Evolutionary conservation across 2,113 vertebrate species (phyloP), one percentile per base, ranked within the genome.

Genomic region (Phalacrocorax brasilianus): DNA sequence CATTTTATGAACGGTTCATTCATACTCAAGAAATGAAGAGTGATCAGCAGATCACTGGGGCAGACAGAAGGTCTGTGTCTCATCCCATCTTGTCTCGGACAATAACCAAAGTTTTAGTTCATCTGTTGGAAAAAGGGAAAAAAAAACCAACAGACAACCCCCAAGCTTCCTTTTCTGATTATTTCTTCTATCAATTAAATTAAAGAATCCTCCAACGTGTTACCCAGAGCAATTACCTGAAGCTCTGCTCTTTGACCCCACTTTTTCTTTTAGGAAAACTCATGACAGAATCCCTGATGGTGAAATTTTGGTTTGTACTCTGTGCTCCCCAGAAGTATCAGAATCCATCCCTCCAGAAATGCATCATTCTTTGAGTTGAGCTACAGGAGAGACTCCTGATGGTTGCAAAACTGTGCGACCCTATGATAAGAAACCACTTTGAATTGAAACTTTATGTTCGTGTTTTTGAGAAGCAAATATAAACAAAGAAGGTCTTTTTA

Each of bases 141-240:
- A 3, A 8, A 17, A 5, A 4, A 5, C 0, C 22, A 16, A 4
- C 4, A 49, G 78, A 28, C 12, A 58, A 49, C 2, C 2, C 15
- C 14, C 9, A 65, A 30, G 6, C 52, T 82, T 94, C 27, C 5
- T 84, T 87, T 76, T 75, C 38, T 53, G 14, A 28, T 78, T 70
- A 23, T 67, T 85, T 85, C 4, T 87, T 59, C 63, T 30, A 26
- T 33, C 33, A 59, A 1, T 74, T 63, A 53, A 55, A 28, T 75
- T 78, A 42, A 80, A 72, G 24, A 28, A 6, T 94, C 28, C 45
- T 82, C 88, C 40, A 75, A 3, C 6, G 6, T 27, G 3, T 45
- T 66, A n/a, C 22, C 26, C 44, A 55, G 22, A 59, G 23, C 45
- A 78, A 30, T 44, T 65, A 49, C 27, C 20, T 82, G 27, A 71